Conservation (phyloP, 2,797 vertebrate genomes). For the Poliocrania exsul region DNA sequence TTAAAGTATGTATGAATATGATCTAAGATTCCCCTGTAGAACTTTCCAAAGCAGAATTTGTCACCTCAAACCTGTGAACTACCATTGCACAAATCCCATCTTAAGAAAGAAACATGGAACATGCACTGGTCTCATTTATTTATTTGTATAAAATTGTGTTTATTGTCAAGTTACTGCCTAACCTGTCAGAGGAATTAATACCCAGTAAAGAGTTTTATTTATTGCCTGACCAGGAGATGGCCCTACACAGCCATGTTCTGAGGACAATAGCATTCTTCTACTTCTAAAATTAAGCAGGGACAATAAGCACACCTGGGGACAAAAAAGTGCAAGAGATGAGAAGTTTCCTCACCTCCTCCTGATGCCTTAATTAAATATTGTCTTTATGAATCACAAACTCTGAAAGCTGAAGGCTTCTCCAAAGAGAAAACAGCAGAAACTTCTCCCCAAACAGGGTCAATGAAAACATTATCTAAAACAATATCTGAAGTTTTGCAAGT, state of each 20-base stretch:
- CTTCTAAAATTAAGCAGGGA: neutral
- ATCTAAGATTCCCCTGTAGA: neutral
- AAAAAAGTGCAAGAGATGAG: neutral
- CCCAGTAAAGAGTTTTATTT: neutral
- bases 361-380: neutral
- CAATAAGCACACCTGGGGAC: neutral
- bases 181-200: neutral
- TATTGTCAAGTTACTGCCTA: neutral
- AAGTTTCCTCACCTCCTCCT: neutral
- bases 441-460: neutral
- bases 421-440: neutral
- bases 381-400: neutral
- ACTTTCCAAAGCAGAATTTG: neutral
- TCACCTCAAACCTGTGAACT: neutral
- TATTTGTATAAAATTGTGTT: neutral
- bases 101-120: neutral
- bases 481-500: neutral
- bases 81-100: rapidly evolving
- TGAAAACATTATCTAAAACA: neutral
- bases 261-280: neutral
- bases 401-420: neutral
- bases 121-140: neutral
- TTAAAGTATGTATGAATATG: neutral
- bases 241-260: neutral
- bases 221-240: constrained; percentile 38